Evolutionary conservation across 2,113 vertebrate species (phyloP).

Genomic region (Paralichthys olivaceus): DNA sequence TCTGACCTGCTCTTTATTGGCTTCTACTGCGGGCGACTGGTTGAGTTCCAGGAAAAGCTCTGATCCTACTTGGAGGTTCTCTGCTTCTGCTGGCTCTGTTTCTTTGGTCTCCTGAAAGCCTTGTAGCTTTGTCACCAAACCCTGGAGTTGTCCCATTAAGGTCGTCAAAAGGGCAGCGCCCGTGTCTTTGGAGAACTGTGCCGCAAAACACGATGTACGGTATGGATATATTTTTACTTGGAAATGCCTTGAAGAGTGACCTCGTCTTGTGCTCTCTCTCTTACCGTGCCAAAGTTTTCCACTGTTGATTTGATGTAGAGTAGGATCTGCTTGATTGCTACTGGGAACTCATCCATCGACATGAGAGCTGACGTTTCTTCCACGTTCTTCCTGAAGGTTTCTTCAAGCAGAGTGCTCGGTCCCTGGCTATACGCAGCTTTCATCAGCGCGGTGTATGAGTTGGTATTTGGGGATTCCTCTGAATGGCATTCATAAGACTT

Average conservation of each 20-base stretch:
- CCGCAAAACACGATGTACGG: not conserved
- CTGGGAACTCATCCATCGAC: slow-evolving; percentile 67
- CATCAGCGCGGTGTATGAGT: slow-evolving; percentile 78
- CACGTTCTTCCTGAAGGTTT: slow-evolving; percentile 64
- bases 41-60: slow-evolving; percentile 85
- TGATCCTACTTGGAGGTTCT: slow-evolving; percentile 52
- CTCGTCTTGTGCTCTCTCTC: slow-evolving; percentile 6
- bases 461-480: not conserved
- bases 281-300: slow-evolving; percentile 86
- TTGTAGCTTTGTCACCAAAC: slow-evolving; percentile 78
- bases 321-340: slow-evolving; percentile 86
- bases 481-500: slow-evolving; percentile 34
- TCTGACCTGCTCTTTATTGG: slow-evolving; percentile 72
- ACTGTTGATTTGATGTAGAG: slow-evolving; percentile 88
- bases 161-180: slow-evolving; percentile 76
- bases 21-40: slow-evolving; percentile 24
- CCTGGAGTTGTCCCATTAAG: slow-evolving; percentile 82
- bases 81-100: slow-evolving; percentile 18
- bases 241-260: not conserved
- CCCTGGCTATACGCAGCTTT: slow-evolving; percentile 81
- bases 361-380: slow-evolving; percentile 71
- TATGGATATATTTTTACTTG: not conserved
- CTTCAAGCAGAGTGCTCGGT: slow-evolving; percentile 40
- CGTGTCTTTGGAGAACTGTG: slow-evolving; percentile 72
- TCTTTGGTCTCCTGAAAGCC: slow-evolving; percentile 41